These are phyloP conservation scores for Marisa cornuarietis DNA, from an alignment of 1,140 invertebrate genomes.

Conservation along the genomic window DNA sequence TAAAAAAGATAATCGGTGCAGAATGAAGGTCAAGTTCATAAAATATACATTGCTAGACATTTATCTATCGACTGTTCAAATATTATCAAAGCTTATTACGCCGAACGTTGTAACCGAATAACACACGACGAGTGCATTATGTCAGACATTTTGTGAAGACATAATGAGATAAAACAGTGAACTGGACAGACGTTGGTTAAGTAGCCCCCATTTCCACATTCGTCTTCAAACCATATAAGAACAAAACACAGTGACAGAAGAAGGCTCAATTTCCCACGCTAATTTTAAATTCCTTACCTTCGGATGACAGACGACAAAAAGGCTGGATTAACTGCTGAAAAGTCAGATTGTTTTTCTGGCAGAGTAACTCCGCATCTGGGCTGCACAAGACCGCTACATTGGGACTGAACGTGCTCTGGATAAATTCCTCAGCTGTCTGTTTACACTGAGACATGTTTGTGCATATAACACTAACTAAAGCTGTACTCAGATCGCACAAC, in stretches of 20 bases:
- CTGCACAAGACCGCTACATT: constrained; percentile 87
- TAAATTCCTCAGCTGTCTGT: constrained; percentile 81
- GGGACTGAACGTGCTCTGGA: constrained; percentile 88
- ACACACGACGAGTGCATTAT: background rate
- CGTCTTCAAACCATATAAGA: background rate
- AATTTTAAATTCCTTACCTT: constrained; percentile 71
- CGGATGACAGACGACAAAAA: constrained; percentile 81
- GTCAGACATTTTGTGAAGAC: constrained; percentile 6
- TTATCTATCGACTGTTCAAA: no score
- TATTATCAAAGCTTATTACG: no score
- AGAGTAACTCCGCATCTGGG: constrained; percentile 80
- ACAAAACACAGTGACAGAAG: background rate
- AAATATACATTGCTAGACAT: no score
- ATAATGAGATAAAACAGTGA: background rate
- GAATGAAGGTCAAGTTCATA: no score
- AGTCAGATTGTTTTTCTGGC: constrained; percentile 89
- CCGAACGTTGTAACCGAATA: background rate
- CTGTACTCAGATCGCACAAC: background rate
- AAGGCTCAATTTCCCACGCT: background rate
- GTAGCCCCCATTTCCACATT: background rate
- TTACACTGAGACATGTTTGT: constrained; percentile 66
- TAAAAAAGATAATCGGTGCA: no score
- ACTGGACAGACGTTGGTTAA: background rate
- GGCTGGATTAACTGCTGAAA: constrained; percentile 91
- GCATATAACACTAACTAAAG: background rate